Base-by-base conservation (phyloP, 2,888 invertebrate species). In the Andrena flavipes region DNA sequence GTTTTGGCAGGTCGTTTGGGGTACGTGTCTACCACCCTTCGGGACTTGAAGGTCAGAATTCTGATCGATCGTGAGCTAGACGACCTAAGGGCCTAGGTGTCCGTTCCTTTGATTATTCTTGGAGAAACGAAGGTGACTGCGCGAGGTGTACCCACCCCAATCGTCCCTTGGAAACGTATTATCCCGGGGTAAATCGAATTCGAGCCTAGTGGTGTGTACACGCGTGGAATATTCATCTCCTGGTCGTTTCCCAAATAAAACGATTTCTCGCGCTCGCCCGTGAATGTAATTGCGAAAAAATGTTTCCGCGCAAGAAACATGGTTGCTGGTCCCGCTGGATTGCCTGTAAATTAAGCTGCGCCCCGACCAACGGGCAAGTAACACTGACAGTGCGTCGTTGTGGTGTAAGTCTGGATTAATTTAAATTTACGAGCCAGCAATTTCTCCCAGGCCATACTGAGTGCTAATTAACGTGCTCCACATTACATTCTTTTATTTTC, bases 231-330 rank as follows among this genome's bases (percentile, higher is more conserved):
- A 62, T 16, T 62, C 60, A 62, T 16, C 33, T 76, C 59, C 30
- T 59, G 42, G 33, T 8, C 33, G 35, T 7, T 56, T 42, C 13
- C 20, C 10, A 60, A 76, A 68, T 49, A 69, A 80, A 74, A 63
- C 60, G 72, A 69, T 72, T 79, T 68, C 49, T 67, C 48, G 26
- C 33, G 48, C 48, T 48, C 26, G 63, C 75, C 68, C 59, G 72
- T 42, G 72, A 71, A 23, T 56, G 26, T 26, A 56, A 56, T 26
- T 23, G 56, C 56, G 10, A 72, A 80, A 76, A 72, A 76, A 82
- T 68, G 74, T 74, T 82, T 49, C 23, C 33, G 3, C 10, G 10
- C 10, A 10, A 20, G 29, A 10, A 23, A 26, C 35, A 42, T n/a
- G 48, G 29, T n/a, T 30, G 30, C 26, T 48, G 13, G 35, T 20